phyloP scores from a whole-genome alignment of 30 jellyfish, hydroid and myxozoan species.

The Rhopilema esculentum region DNA sequence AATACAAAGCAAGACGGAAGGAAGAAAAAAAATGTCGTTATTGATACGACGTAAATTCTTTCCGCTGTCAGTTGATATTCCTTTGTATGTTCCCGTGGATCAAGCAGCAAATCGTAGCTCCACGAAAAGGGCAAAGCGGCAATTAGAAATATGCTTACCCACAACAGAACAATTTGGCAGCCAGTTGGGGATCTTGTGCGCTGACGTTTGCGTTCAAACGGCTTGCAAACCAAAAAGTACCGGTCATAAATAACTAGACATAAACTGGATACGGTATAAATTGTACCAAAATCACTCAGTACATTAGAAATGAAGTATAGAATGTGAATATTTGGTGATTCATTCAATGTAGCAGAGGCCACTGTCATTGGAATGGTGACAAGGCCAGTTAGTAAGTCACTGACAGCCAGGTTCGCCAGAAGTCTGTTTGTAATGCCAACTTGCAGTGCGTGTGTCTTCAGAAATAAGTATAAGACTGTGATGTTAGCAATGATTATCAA shows the following conservation, averaged over 20 bases:
- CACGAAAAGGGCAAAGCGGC: constrained; percentile 55
- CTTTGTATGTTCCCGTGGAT: neutral
- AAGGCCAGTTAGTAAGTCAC: constrained; percentile 49
- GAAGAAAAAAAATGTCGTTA: constrained; percentile 17
- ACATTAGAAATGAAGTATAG: constrained; percentile 45
- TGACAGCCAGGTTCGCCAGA: constrained; percentile 54
- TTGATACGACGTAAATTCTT: constrained; percentile 8
- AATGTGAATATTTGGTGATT: neutral
- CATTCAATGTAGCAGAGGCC: constrained; percentile 42
- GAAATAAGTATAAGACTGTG: constrained; percentile 15
- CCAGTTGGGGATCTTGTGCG: neutral
- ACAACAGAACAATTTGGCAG: constrained; percentile 1
- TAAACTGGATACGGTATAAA: constrained; percentile 28
- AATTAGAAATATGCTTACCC: neutral
- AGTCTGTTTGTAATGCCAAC: constrained; percentile 28
- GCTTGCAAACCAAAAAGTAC: constrained; percentile 49
- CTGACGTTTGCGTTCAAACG: constrained; percentile 3
- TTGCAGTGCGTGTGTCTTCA: constrained; percentile 17
- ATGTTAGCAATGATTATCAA: constrained; percentile 24
- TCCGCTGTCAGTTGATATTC: constrained; percentile 19
- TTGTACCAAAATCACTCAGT: constrained; percentile 49
- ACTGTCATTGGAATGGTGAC: constrained; percentile 43
- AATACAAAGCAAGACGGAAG: constrained; percentile 47
- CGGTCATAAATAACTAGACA: constrained; percentile 28
- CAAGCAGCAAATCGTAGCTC: constrained; percentile 35